These are phyloP conservation scores for Elachura formosa DNA, from an alignment of 2,113 vertebrate species.

Conservation along the genomic window DNA sequence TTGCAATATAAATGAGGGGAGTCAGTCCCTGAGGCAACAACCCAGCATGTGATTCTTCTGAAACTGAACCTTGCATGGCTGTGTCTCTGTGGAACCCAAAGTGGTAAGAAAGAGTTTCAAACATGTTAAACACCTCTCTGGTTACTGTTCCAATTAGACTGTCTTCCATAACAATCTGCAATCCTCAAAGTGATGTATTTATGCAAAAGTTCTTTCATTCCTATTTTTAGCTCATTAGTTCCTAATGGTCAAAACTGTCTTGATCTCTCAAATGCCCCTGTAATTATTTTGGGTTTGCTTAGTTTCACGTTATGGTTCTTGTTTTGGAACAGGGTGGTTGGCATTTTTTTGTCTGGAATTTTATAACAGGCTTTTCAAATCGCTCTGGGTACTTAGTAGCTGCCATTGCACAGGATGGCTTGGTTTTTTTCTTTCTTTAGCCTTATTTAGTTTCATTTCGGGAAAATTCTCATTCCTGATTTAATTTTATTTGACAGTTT, in stretches of 20 bases:
- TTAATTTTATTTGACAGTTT: not conserved
- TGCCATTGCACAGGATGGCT: not conserved
- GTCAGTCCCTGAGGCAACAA: not conserved
- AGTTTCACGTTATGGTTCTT: not conserved
- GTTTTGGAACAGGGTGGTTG: fast-evolving
- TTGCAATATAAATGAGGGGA: not conserved
- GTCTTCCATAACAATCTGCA: not conserved
- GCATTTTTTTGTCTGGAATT: not conserved
- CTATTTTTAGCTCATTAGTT: not conserved
- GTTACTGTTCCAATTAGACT: not conserved
- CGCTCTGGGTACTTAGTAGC: not conserved
- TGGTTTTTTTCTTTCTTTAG: not conserved
- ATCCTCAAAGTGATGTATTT: not conserved
- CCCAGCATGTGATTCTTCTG: not conserved
- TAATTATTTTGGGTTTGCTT: not conserved
- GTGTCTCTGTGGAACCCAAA: not conserved
- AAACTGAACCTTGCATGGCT: not conserved
- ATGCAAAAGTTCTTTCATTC: not conserved
- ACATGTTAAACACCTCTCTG: not conserved
- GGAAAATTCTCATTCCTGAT: not conserved
- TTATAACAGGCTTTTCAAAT: not conserved
- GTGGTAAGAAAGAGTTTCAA: not conserved
- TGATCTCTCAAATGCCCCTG: fast-evolving
- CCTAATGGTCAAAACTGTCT: not conserved
- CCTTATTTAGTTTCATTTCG: not conserved